Conservation (phyloP, 2,888 invertebrate species). For the Pseudanteris insignis region DNA sequence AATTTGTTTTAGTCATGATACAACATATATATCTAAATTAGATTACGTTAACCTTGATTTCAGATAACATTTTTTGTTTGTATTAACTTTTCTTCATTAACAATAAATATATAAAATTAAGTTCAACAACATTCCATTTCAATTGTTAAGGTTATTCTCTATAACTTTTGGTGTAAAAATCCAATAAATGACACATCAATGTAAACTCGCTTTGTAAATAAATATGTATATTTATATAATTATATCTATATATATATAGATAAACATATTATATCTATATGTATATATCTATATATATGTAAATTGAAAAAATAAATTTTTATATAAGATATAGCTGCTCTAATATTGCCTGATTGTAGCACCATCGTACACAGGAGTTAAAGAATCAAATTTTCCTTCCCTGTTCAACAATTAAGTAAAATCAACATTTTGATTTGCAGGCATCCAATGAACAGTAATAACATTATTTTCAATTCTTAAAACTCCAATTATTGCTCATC, state of each 20-base stretch:
- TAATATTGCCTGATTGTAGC: conserved; percentile 33
- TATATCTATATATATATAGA: conserved; percentile 8
- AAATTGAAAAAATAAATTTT: conserved; percentile 30
- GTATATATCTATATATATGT: conserved; percentile 11
- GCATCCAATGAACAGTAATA: conserved; percentile 2
- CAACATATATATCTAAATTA: conserved; percentile 35
- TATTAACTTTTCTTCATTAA: conserved; percentile 24
- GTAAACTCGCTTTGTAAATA: conserved; percentile 36
- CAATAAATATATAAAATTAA: conserved; percentile 51
- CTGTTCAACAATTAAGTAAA: conserved; percentile 24
- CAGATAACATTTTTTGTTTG: conserved; percentile 1
- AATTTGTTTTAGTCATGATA: conserved; percentile 24
- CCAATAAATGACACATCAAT: conserved; percentile 20
- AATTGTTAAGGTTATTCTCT: conserved; percentile 44
- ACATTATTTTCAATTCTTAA: conserved; percentile 18
- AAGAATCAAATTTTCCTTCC: conserved; percentile 29
- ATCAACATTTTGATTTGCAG: neutral
- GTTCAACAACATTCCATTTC: conserved; percentile 50
- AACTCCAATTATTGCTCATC: conserved; percentile 19
- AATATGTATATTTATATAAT: conserved; percentile 20
- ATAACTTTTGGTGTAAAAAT: conserved; percentile 35
- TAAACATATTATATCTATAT: conserved; percentile 34
- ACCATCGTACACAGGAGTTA: conserved; percentile 37
- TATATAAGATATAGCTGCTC: conserved; percentile 29
- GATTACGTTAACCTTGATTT: conserved; percentile 23